These are phyloP conservation scores for Ganaspis sp. DNA, from an alignment of 1,140 invertebrate species.

Conservation along the genomic window DNA sequence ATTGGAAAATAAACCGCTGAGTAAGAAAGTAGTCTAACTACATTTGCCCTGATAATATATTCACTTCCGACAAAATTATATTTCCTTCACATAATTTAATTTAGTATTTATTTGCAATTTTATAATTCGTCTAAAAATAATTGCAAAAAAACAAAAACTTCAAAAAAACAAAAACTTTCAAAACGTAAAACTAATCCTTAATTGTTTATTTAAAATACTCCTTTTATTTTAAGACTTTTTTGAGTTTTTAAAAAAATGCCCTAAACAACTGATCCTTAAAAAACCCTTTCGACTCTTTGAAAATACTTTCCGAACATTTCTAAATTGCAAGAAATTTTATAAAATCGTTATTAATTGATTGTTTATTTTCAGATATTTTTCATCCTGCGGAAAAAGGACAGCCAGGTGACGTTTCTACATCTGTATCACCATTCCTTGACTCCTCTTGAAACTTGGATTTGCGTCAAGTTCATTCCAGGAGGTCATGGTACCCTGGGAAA, in stretches of 20 bases:
- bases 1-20: background rate
- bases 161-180: too few relatives aligned
- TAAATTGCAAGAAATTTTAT: too few relatives aligned
- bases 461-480: conserved; percentile 95
- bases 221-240: too few relatives aligned
- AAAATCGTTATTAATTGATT: background rate
- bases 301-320: too few relatives aligned
- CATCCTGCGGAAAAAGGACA: conserved; percentile 93
- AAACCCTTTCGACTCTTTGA: too few relatives aligned
- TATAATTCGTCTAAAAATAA: too few relatives aligned
- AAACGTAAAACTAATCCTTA: too few relatives aligned
- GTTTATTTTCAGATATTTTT: conserved; percentile 85
- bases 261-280: too few relatives aligned
- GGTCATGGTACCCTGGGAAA: conserved; percentile 95
- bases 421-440: conserved; percentile 97
- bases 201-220: too few relatives aligned
- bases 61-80: background rate
- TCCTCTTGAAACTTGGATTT: conserved; percentile 95
- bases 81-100: background rate
- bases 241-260: too few relatives aligned
- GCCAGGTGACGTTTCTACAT: conserved; percentile 94
- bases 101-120: too few relatives aligned
- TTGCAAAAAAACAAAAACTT: too few relatives aligned
- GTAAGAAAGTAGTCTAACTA: conserved; percentile 1
- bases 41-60: background rate